Percentiles rank a stretch among this genome's conserved stretches.
These are phyloP conservation scores for Galbula dea DNA, from an alignment of 2,113 vertebrate genomes.

Conservation along the genomic window DNA sequence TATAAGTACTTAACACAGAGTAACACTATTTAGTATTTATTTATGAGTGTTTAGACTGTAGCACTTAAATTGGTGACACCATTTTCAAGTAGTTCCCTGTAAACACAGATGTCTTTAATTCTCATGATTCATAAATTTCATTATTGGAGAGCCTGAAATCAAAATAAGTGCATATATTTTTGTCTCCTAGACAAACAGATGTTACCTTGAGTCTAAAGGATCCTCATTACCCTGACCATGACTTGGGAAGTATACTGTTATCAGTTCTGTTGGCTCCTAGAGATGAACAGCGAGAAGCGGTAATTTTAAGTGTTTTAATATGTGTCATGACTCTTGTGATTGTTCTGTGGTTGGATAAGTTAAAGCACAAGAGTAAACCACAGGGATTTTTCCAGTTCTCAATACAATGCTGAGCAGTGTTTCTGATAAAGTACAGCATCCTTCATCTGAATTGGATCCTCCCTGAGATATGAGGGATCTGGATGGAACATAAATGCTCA, in stretches of 20 bases:
- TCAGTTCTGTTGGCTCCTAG: constrained; percentile 81
- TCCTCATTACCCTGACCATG: constrained; percentile 87
- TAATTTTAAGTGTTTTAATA: constrained; percentile 74
- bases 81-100: background rate
- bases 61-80: background rate
- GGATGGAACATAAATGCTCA: background rate
- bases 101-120: background rate
- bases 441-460: background rate
- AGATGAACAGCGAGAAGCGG: constrained; percentile 82
- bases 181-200: constrained; percentile 78
- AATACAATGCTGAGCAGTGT: background rate
- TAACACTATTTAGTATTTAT: background rate
- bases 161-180: background rate
- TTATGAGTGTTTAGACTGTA: background rate
- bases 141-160: background rate
- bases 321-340: background rate
- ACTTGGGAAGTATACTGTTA: constrained; percentile 86
- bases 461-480: background rate
- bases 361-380: background rate
- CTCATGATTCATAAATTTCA: background rate
- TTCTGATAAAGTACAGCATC: background rate
- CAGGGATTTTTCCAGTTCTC: background rate
- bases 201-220: constrained; percentile 89
- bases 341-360: background rate
- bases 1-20: background rate